phyloP scores from a whole-genome alignment of 2,113 vertebrate genomes.

The Uropsilus gracilis region DNA sequence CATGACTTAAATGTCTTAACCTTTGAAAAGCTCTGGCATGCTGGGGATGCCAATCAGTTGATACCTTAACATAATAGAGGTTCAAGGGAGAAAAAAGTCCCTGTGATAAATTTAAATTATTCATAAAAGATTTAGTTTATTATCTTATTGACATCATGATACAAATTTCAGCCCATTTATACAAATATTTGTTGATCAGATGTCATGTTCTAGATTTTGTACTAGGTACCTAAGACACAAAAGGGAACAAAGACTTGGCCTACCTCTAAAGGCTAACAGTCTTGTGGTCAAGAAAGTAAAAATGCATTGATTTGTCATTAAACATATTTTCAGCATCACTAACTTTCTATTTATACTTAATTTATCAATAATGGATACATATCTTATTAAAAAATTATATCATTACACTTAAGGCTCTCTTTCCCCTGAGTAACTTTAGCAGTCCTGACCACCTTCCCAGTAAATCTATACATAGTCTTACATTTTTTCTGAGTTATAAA shows the following conservation, averaged over 20 bases:
- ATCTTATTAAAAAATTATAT: not conserved
- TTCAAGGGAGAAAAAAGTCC: not conserved
- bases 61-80: not conserved
- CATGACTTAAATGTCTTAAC: not conserved
- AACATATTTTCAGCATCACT: constrained; percentile 27
- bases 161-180: constrained; percentile 15
- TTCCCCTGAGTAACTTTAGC: not conserved
- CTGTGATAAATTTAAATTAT: not conserved
- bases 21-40: not conserved
- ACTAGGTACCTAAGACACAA: not conserved
- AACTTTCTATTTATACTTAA: not conserved
- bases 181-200: constrained; percentile 9
- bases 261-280: not conserved
- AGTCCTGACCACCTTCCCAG: not conserved
- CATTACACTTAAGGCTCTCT: not conserved
- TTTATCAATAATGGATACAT: not conserved
- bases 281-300: not conserved
- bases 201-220: not conserved
- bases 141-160: not conserved
- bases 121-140: not conserved
- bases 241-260: not conserved
- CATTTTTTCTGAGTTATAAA: not conserved
- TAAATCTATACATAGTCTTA: not conserved
- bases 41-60: not conserved
- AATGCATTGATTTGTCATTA: not conserved